Percentiles rank a stretch among this genome's conserved stretches.
These are phyloP conservation scores for Etheostoma spectabile DNA, from an alignment of 2,113 vertebrate genomes.

Conservation along the genomic window DNA sequence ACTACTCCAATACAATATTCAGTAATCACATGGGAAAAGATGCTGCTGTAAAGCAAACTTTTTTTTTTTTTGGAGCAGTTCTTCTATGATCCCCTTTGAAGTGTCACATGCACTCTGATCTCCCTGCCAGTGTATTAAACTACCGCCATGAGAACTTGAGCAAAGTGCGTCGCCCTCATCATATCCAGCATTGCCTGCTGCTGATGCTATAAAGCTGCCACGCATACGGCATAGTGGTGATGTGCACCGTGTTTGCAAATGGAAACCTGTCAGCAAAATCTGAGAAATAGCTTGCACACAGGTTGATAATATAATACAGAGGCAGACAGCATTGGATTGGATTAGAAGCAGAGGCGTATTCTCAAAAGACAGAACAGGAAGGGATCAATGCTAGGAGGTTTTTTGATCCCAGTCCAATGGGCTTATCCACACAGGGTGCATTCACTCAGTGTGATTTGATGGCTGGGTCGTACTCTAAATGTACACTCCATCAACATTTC, in stretches of 20 bases:
- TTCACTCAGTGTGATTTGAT: constrained; percentile 46
- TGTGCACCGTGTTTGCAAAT: constrained; percentile 48
- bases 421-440: constrained; percentile 40
- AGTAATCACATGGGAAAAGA: constrained; percentile 51
- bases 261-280: constrained; percentile 61
- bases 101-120: constrained; percentile 42
- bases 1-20: constrained; percentile 68
- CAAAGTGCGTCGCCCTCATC: constrained; percentile 7
- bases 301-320: constrained; percentile 33
- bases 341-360: constrained; percentile 57
- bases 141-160: constrained; percentile 8
- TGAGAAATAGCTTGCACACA: constrained; percentile 30
- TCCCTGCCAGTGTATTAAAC: constrained; percentile 10
- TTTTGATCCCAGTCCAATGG: constrained; percentile 61
- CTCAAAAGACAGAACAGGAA: constrained; percentile 60
- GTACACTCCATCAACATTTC: constrained; percentile 47
- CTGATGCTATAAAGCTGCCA: constrained; percentile 41
- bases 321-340: constrained; percentile 53
- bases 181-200: constrained; percentile 6
- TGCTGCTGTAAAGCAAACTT: constrained; percentile 57
- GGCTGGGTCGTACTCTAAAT: constrained; percentile 31
- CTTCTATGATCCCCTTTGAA: constrained; percentile 34
- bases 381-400: constrained; percentile 62
- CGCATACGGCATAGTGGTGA: not conserved
- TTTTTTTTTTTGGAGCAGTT: constrained; percentile 18